Evolutionary conservation across 2,888 invertebrate genomes (phyloP), one percentile per base, ranked within the genome.

Genomic region (Thalpophila matura): DNA sequence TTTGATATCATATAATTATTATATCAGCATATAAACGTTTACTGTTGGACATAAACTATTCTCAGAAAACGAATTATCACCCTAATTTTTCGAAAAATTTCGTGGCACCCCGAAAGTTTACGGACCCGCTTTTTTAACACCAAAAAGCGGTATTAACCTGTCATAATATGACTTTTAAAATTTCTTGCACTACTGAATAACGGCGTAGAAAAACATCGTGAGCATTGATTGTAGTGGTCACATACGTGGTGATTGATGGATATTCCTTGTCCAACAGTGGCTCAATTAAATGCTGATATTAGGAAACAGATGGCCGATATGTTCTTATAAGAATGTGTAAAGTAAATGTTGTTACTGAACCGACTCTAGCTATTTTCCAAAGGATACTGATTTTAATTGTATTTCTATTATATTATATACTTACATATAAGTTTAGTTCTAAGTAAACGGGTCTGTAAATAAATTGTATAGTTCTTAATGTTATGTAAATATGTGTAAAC

Each of bases 401-500:
- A 38, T 9, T n/a, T 38, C 3, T 35, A 29, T 26, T 22, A 47
- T 31, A 26, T 43, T 26, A 1, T 49, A 38, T 67, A n/a, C n/a
- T n/a, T n/a, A n/a, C 50, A 46, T 47, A 4, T 65, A 62, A 65
- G 51, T 55, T 64, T 70, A 78, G 56, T 54, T 75, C 14, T 62
- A 75, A 63, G 55, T 78, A 78, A 82, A 83, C 80, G 86, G 90
- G 89, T 87, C 89, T 84, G 74, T 81, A 82, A 68, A 85, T 81
- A 81, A 65, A 76, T 79, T 71, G 5, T 45, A 43, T 85, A 84
- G 71, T 82, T 88, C 79, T 86, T 86, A 87, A 83, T 87, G 81
- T 74, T 82, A 66, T 88, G 87, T 90, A 87, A 76, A 86, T 83
- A 85, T n/a, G 72, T 85, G 78, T 81, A 80, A 81, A 84, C 83